Conservation (phyloP, 1,140 invertebrate species). For the Lepidurus packardi region DNA sequence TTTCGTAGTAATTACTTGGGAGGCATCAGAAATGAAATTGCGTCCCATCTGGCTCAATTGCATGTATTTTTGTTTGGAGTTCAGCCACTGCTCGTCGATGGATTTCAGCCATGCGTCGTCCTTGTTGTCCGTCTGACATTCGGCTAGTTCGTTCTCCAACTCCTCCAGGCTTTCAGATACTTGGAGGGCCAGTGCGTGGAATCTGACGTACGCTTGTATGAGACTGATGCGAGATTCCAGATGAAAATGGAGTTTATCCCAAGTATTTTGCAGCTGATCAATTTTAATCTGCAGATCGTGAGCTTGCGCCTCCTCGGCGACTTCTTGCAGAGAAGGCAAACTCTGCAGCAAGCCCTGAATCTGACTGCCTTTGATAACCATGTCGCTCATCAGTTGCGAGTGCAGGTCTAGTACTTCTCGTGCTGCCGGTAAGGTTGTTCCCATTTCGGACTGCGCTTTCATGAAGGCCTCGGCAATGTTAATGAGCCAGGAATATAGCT, state of each 20-base stretch:
- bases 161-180: slow-evolving; percentile 60
- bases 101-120: slow-evolving; percentile 48
- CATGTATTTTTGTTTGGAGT: slow-evolving; percentile 54
- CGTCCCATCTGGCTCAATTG: slow-evolving; percentile 58
- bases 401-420: slow-evolving; percentile 70
- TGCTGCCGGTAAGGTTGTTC: slow-evolving; percentile 60
- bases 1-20: slow-evolving; percentile 36
- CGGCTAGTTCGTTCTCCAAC: slow-evolving; percentile 50
- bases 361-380: slow-evolving; percentile 62
- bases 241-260: slow-evolving; percentile 57
- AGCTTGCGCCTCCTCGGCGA: slow-evolving; percentile 58
- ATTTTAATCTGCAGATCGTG: slow-evolving; percentile 58
- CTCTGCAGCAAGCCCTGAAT: slow-evolving; percentile 57
- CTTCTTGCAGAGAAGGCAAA: slow-evolving; percentile 59
- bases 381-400: slow-evolving; percentile 64
- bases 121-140: slow-evolving; percentile 40
- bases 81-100: slow-evolving; percentile 57
- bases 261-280: slow-evolving; percentile 56
- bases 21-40: slow-evolving; percentile 60
- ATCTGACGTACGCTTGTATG: slow-evolving; percentile 62
- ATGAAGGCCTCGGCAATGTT: slow-evolving; percentile 66
- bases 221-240: slow-evolving; percentile 59
- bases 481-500: slow-evolving; percentile 63
- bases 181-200: slow-evolving; percentile 62
- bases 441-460: slow-evolving; percentile 67